Conservation (phyloP, 2,888 invertebrate species). For the Boloria selene region DNA sequence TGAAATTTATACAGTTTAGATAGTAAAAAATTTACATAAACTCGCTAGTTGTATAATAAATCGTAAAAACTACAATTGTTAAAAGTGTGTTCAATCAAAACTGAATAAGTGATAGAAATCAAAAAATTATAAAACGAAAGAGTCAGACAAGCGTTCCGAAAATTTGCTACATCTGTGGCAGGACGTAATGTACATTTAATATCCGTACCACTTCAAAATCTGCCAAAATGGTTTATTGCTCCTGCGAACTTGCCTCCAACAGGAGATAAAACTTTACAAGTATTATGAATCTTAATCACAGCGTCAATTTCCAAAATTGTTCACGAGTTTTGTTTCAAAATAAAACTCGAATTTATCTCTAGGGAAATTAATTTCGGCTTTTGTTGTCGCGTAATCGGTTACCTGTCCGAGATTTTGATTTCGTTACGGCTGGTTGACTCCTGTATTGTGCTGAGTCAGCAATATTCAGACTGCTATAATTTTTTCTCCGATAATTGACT, state of each 20-base stretch:
- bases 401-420: constrained; percentile 66
- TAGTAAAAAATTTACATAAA: no score
- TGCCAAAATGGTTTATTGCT: constrained; percentile 81
- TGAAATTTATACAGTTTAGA: no score
- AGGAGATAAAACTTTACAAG: constrained; percentile 78
- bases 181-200: constrained; percentile 77
- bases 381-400: constrained; percentile 70
- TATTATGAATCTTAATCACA: constrained; percentile 80
- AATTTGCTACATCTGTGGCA: constrained; percentile 64
- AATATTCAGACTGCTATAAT: constrained; percentile 35
- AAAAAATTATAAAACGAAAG: constrained; percentile 36
- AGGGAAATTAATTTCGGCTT: constrained; percentile 69
- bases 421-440: constrained; percentile 50
- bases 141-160: constrained; percentile 35
- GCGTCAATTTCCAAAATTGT: constrained; percentile 76
- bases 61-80: not conserved
- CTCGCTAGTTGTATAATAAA: no score
- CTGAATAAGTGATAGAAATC: constrained; percentile 32
- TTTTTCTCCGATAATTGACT: constrained; percentile 36
- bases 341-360: constrained; percentile 73
- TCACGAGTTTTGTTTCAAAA: constrained; percentile 72
- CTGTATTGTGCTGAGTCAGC: constrained; percentile 45
- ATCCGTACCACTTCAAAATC: constrained; percentile 74
- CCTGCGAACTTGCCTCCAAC: constrained; percentile 66
- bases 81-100: not conserved